Evolutionary conservation across 1,140 invertebrate species (phyloP), one percentile per base, ranked within the genome.

Genomic region (Akabosia matsudoensis): DNA sequence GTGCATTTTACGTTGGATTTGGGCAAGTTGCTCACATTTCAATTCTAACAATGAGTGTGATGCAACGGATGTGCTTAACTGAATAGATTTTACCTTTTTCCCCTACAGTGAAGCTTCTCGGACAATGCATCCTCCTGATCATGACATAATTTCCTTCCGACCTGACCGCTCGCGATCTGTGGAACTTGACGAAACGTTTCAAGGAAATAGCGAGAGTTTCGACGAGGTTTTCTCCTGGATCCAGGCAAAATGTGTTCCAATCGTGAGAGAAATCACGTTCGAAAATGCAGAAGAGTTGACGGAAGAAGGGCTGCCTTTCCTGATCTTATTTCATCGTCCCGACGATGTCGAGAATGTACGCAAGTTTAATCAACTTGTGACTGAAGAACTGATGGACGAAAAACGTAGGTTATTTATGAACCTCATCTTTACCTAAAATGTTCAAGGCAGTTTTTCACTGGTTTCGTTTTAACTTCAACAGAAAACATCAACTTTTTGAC

Each of bases 251-350:
- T 99, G 97, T 84, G 91, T 95, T 18, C 92, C 93, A 0, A 84
- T 94, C 28, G 93, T 95, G 0, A 86, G 93, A 75, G 96, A 98
- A 86, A 98, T 99, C 64, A 98, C 97, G 1, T 99, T 99, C 86
- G 96, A 98, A 87, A 99, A 99, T 89, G 97, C 97, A 26, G 97
- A 99, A 86, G 97, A 99, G 86, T 85, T 99, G 14, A 99, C 97
- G 0, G 98, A 99, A 87, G 97, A 99, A 88, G 97, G 97, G 18
- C 85, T 99, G 79, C 97, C 98, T n/a, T 99, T 99, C 86, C 88
- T 99, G 3, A 99, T 99, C 81, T 85, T 99, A 1, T 99, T 99
- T 85, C 94, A 99, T 83, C 84, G 90, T 79, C 92, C 94, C 0
- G 91, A 93, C 82, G 97, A 99, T 85, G 88, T 88, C 2, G 90